Evolutionary conservation across 2,113 vertebrate genomes (phyloP).

Genomic region (Tetrax tetrax): DNA sequence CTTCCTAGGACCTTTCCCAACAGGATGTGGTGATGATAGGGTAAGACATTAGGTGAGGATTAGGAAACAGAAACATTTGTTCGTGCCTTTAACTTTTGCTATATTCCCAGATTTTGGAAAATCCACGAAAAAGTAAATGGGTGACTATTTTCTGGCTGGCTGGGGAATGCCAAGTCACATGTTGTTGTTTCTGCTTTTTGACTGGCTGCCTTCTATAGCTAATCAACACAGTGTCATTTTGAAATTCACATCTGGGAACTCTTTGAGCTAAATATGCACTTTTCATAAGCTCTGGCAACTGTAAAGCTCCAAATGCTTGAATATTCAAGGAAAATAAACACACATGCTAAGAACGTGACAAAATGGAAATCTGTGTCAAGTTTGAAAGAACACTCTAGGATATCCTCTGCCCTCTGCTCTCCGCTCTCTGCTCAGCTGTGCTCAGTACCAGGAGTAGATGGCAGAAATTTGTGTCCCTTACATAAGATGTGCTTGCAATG

Average conservation of each 20-base stretch:
- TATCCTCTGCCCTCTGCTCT: conserved; percentile 35
- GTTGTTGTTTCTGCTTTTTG: conserved; percentile 40
- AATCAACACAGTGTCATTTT: conserved; percentile 59
- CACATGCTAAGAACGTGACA: conserved; percentile 46
- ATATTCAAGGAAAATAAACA: conserved; percentile 63
- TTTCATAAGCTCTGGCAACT: conserved; percentile 64
- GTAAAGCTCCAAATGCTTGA: conserved; percentile 56
- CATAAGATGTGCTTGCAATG: not conserved
- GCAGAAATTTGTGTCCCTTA: conserved; percentile 12
- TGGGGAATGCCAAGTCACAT: conserved; percentile 50
- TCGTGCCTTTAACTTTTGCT: not conserved
- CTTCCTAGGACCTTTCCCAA: not conserved
- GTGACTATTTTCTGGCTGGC: conserved; percentile 38
- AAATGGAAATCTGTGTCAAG: conserved; percentile 44
- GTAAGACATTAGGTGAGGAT: not conserved
- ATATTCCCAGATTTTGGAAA: conserved; percentile 1
- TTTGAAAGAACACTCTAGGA: conserved; percentile 32
- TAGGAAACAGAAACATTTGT: not conserved
- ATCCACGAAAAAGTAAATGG: conserved; percentile 3
- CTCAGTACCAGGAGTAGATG: not conserved
- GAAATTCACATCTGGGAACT: conserved; percentile 68
- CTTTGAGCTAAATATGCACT: conserved; percentile 67
- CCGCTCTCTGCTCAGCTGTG: not conserved
- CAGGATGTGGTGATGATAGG: not conserved
- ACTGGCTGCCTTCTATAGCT: conserved; percentile 63